Base-by-base conservation (phyloP, 2,888 invertebrate genomes). In the Rugalucina vietnamica region DNA sequence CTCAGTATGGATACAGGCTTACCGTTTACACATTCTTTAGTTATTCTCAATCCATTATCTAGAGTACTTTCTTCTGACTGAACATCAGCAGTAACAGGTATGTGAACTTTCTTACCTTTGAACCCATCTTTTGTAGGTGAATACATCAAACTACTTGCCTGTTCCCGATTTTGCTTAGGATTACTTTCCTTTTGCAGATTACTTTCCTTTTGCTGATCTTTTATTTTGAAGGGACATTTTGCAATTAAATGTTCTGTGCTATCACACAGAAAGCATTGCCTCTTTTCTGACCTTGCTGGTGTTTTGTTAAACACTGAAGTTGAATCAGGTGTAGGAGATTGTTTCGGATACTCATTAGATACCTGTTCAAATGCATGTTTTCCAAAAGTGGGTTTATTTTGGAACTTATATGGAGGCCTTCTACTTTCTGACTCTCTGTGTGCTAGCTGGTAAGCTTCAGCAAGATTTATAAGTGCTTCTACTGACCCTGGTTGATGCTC, bases 191-290 rank as follows among this genome's bases (percentile, higher is more conserved):
- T 49, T n/a, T n/a, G n/a, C n/a, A n/a, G n/a, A n/a, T n/a, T n/a
- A n/a, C n/a, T n/a, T n/a, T n/a, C n/a, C n/a, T n/a, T n/a, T 12
- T 49, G 72, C 1, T 50, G 5, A 10, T 37, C 57, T n/a, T 34
- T 57, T 32, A 60, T 34, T 50, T 71, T 77, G 32, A 36, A 70
- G 21, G 77, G 77, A 32, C 70, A 69, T 36, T 65, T 49, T 39
- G 65, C 69, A 34, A 77, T 50, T 50, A 70, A 34, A 70, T 77
- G 77, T 36, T 70, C 70, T 34, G 70, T 69, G 39, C 70, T 77
- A 12, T 71, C 71, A 54, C 70, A 69, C 10, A 34, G 14, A 36
- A 43, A 77, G 32, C 34, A 70, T 32, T 49, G 43, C 32, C 77
- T 70, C 39, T 24, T 54, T 34, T 34, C 65, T 34, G 65, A 32